Base-by-base conservation (phyloP, 2,888 invertebrate genomes). In the Acleris cristana region DNA sequence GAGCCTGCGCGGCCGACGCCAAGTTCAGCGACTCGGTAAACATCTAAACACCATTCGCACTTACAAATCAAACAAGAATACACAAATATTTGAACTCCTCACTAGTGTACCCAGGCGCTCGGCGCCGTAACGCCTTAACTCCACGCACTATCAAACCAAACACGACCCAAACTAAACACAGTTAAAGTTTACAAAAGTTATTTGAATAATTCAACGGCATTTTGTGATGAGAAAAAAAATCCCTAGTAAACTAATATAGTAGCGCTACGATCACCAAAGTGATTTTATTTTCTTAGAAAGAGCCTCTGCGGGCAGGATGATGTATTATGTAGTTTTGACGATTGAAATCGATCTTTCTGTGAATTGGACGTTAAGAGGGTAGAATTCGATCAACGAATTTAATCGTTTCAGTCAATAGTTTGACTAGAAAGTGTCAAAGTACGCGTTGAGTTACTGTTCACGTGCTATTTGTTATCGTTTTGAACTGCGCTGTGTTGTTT, bases 11-110 rank as follows among this genome's bases (percentile, higher is more conserved):
- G 77, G 76, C 80, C 79, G 79, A 81, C 85, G 88, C 82, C 84
- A 84, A 87, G 87, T 87, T 86, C 89, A 86, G 87, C 88, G 85
- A 87, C 88, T 87, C 79, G 76, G 87, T 85, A 90, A 90, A 92
- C 88, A 92, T 84, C 85, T 88, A 87, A 90, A 89, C 90, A 89
- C 91, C 90, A 92, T 92, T 92, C 89, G 90, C 90, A 92, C 91
- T 91, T 89, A 90, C 90, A 89, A 88, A 88, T 80, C 86, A 91
- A 91, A 90, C 90, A 91, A 83, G 86, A 84, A 84, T 84, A 87
- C 76, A 86, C 87, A 89, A 92, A 92, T 90, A 91, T 92, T 91
- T 89, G 87, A 87, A 88, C 88, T 81, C 77, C 76, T 62, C 60
- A 66, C 72, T 69, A 67, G 68, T 69, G 71, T 72, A 72, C 69